Percentiles rank a stretch among this genome's conserved stretches.
Conservation (phyloP, 2,888 invertebrate species). For the Nephrotoma appendiculata region DNA sequence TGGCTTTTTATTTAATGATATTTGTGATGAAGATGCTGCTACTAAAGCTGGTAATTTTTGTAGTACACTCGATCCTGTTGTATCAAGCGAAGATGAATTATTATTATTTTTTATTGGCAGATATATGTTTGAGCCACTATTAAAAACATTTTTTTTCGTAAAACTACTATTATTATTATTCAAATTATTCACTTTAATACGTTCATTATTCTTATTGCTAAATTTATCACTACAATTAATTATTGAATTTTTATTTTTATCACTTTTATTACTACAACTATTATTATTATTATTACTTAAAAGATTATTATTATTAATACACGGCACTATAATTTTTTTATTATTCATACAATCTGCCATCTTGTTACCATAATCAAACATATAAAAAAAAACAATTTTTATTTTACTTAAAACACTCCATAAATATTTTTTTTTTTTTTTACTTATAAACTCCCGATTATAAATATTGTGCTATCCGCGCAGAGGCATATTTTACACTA, state of each 20-base stretch:
- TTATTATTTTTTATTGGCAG: constrained; percentile 9
- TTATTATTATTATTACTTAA: constrained; percentile 11
- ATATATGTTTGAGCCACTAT: constrained; percentile 10
- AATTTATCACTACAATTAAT: constrained; percentile 3
- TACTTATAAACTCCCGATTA: background rate
- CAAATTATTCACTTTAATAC: background rate
- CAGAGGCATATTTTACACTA: constrained; percentile 4
- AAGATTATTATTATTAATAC: constrained; percentile 2
- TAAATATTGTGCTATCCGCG: background rate
- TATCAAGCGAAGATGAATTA: constrained; percentile 3
- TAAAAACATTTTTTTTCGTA: background rate
- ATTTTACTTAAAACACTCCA: background rate
- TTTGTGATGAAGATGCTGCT: constrained; percentile 7
- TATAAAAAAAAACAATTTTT: background rate
- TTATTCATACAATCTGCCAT: constrained; percentile 68
- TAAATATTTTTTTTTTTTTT: background rate
- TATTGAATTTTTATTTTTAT: constrained; percentile 7
- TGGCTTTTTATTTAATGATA: background rate
- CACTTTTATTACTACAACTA: constrained; percentile 6
- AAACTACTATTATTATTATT: background rate
- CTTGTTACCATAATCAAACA: constrained; percentile 33
- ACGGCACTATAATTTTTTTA: constrained; percentile 20
- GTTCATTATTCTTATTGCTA: background rate
- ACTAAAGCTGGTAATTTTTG: background rate
- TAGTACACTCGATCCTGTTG: background rate